Percentiles rank a stretch among this genome's conserved stretches.
Evolutionary conservation across 2,113 vertebrate species (phyloP).

Genomic region (Laterallus jamaicensis): DNA sequence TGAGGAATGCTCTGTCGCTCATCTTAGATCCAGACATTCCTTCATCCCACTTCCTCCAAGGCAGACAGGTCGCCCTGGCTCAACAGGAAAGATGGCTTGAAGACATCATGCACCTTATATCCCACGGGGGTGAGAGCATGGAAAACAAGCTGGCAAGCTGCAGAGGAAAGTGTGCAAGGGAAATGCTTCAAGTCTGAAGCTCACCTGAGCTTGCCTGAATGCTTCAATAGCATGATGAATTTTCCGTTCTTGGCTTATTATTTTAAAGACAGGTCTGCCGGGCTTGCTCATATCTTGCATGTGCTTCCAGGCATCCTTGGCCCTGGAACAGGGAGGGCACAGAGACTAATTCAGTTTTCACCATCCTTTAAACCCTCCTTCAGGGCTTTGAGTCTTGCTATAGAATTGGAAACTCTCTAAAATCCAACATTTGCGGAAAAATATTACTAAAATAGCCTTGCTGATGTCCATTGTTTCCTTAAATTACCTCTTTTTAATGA

Average conservation of each 20-base stretch:
- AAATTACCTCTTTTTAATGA: background rate
- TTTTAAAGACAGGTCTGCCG: background rate
- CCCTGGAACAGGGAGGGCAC: background rate
- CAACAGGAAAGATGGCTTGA: slow-evolving; percentile 24
- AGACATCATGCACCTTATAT: background rate
- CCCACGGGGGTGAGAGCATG: background rate
- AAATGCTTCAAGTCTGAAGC: background rate
- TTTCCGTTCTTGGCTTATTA: background rate
- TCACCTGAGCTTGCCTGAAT: background rate
- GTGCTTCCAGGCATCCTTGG: background rate
- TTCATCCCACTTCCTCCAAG: background rate
- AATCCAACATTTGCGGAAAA: background rate
- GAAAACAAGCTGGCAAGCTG: background rate
- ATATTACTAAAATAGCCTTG: background rate
- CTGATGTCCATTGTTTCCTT: background rate
- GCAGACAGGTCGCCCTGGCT: background rate
- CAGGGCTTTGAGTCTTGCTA: background rate
- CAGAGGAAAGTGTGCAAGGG: background rate
- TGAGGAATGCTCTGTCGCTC: background rate
- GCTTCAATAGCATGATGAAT: background rate
- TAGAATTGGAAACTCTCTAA: background rate
- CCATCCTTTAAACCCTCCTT: background rate
- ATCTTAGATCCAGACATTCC: slow-evolving; percentile 48
- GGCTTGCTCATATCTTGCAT: background rate
- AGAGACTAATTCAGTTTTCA: background rate